Evolutionary conservation across 2,113 vertebrate species (phyloP).

Genomic region (Neodontobutis hainanensis): DNA sequence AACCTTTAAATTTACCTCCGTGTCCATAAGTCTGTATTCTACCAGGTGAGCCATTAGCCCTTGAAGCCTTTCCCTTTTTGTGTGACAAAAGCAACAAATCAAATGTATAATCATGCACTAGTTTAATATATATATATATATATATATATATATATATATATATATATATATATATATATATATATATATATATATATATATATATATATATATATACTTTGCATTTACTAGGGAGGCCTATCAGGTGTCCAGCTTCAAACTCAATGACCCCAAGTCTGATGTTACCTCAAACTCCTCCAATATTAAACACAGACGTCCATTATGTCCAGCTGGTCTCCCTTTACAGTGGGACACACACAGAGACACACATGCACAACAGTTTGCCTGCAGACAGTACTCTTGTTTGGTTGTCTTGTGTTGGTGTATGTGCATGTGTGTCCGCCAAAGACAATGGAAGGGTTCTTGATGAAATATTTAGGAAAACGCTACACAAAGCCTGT

Average conservation of each 20-base stretch:
- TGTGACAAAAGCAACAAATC: too few species aligned
- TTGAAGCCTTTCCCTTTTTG: too few species aligned
- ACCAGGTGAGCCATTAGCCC: too few species aligned
- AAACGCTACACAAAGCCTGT: slow-evolving; percentile 32
- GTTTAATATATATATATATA: too few species aligned
- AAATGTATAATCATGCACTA: too few species aligned
- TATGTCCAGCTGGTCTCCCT: slow-evolving; percentile 69
- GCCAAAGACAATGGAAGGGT: slow-evolving; percentile 45
- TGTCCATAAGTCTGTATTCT: too few species aligned
- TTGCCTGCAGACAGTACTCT: background rate
- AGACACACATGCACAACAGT: slow-evolving; percentile 21
- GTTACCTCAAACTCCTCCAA: slow-evolving; percentile 78
- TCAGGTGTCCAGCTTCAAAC: slow-evolving; percentile 71
- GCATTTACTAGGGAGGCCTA: slow-evolving; percentile 45
- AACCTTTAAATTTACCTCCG: too few species aligned
- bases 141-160: background rate
- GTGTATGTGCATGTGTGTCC: slow-evolving; percentile 45
- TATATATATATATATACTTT: background rate
- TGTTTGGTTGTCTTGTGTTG: slow-evolving; percentile 17
- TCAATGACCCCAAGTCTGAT: slow-evolving; percentile 69
- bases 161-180: background rate
- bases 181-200: background rate
- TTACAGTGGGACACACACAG: slow-evolving; percentile 64
- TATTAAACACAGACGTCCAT: slow-evolving; percentile 80
- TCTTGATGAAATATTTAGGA: slow-evolving; percentile 67